Percentiles rank a stretch among this genome's conserved stretches.
Conservation (phyloP, 2,113 vertebrate genomes). For the Oenanthe oenanthe region DNA sequence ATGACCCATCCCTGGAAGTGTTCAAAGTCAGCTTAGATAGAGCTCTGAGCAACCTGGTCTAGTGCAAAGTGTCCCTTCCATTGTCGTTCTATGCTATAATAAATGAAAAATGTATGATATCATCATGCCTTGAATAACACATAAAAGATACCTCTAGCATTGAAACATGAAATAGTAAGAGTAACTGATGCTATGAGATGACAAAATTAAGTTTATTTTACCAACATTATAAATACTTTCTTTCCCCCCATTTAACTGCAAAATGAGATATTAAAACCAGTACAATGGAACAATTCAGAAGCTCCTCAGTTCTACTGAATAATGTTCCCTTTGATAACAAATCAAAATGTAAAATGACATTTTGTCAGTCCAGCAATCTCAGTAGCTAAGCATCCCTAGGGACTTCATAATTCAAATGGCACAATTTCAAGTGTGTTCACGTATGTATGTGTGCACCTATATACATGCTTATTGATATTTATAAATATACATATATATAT, state of each 20-base stretch:
- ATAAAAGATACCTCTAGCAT: background rate
- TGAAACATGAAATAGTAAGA: conserved; percentile 36
- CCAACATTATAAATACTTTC: conserved; percentile 56
- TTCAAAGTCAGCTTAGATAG: background rate
- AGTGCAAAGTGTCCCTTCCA: background rate
- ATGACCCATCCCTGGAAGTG: background rate
- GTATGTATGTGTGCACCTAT: background rate
- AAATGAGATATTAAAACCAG: conserved; percentile 35
- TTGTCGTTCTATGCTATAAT: background rate
- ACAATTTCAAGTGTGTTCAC: background rate
- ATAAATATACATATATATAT: conserved; percentile 28
- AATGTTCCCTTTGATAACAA: background rate
- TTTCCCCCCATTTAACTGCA: conserved; percentile 32
- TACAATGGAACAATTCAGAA: conserved; percentile 37
- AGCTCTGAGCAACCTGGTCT: background rate
- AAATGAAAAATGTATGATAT: background rate
- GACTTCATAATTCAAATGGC: background rate
- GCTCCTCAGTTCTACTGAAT: conserved; percentile 1
- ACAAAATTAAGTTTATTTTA: conserved; percentile 68
- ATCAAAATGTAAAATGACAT: conserved; percentile 18
- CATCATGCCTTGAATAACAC: background rate
- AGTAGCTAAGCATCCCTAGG: background rate
- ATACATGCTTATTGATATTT: conserved; percentile 21
- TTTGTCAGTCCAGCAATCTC: background rate
- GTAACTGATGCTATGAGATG: conserved; percentile 52